Evolutionary conservation across 2,113 vertebrate species (phyloP).

Genomic region (Solenodon paradoxus): DNA sequence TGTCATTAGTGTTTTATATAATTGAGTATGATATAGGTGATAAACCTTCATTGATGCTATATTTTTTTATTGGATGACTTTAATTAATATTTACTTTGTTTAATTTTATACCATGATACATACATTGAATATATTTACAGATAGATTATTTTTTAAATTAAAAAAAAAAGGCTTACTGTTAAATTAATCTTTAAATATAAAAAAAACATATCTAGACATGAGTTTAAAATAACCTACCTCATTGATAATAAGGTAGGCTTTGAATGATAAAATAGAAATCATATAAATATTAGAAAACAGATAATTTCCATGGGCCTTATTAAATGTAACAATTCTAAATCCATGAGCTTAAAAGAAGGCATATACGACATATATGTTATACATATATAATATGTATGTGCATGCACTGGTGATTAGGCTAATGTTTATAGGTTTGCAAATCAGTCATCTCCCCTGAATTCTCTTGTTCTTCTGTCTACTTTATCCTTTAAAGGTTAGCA

Average conservation of each 20-base stretch:
- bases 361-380: too few relatives aligned
- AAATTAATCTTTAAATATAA: not conserved
- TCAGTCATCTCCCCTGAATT: not conserved
- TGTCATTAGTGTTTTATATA: not conserved
- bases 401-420: not conserved
- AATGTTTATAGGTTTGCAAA: not conserved
- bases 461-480: not conserved
- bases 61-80: conserved; percentile 20
- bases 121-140: not conserved
- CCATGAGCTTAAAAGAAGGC: not conserved
- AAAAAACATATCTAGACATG: not conserved
- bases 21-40: not conserved
- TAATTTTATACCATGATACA: not conserved
- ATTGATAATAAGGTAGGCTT: not conserved
- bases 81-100: not conserved
- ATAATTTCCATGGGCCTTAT: not conserved
- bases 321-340: not conserved
- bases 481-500: not conserved
- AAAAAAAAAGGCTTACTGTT: not conserved
- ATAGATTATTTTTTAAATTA: conserved; percentile 42
- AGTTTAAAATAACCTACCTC: not conserved
- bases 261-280: conserved; percentile 17
- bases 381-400: too few relatives aligned
- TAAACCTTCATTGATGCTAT: not conserved
- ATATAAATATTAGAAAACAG: not conserved